Base-by-base conservation (phyloP, 1,140 invertebrate genomes). In the Ostrea edulis region DNA sequence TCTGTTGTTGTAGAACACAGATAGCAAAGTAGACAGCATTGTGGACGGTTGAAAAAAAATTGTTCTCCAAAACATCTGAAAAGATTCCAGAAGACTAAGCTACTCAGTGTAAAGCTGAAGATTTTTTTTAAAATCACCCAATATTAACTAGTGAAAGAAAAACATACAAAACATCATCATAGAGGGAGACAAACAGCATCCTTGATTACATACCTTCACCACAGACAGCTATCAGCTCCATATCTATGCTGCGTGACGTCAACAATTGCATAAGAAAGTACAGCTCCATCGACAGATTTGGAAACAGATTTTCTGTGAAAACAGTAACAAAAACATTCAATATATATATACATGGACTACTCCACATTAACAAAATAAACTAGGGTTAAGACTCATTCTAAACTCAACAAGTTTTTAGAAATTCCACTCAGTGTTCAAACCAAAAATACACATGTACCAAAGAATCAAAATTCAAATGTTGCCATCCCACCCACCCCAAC, bases 11-110 rank as follows among this genome's bases (percentile, higher is more conserved):
- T 44, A 97, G 93, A 86, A 96, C 95, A 84, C 92, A 93, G n/a
- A 94, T 94, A 62, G 96, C 95, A 95, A 97, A 96, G 93, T 96
- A 96, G 9, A 96, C 95, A 90, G 96, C 95, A 93, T 97, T 96
- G 90, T 96, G 96, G 35, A 96, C 92, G 14, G 94, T 92, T 11
- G 91, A 86, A 86, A 96, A 94, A 85, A 92, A 92, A 55, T 92
- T 91, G 11, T 89, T 86, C 20, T 93, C 92, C 86, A 92, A 90
- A 12, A 87, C 35, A 90, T 94, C 93, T 93, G 89, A 20, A 92
- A 91, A 52, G 14, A 86, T 71, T 20, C 20, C 22, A 87, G 12
- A 84, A 11, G 14, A 83, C 25, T 51, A 55, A 14, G 55, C 35
- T 5, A 44, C 5, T 44, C 35, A 5, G 35, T 44, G 35, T 44